These are phyloP conservation scores for Polydesmus complanatus DNA, from an alignment of 2,888 invertebrate species.

Conservation along the genomic window DNA sequence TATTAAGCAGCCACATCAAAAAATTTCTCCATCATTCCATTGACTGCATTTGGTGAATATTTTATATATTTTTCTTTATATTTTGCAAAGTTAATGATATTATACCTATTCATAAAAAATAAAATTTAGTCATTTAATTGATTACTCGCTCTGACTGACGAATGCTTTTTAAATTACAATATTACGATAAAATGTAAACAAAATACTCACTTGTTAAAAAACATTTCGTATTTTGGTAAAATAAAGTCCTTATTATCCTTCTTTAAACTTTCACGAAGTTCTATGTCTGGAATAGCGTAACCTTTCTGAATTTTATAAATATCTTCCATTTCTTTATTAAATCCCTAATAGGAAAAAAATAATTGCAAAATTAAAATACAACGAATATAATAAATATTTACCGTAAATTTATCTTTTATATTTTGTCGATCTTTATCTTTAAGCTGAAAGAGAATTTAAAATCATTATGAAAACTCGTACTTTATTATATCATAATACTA, in stretches of 20 bases:
- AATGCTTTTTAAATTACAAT: neutral
- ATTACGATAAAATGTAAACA: neutral
- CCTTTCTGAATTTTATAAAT: conserved; percentile 66
- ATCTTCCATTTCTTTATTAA: conserved; percentile 93
- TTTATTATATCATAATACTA: conserved; percentile 2
- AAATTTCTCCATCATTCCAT: conserved; percentile 69
- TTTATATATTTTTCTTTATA: conserved; percentile 87
- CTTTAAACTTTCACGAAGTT: conserved; percentile 72
- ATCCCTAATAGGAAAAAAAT: conserved; percentile 47
- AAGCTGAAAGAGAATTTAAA: conserved; percentile 36
- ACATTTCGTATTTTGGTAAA: conserved; percentile 67
- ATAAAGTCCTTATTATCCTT: conserved; percentile 78
- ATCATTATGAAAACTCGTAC: conserved; percentile 20
- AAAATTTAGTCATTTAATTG: neutral
- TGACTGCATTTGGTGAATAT: conserved; percentile 71
- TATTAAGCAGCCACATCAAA: conserved; percentile 75
- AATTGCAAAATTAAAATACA: neutral
- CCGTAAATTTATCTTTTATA: conserved; percentile 78
- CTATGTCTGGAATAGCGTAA: conserved; percentile 85
- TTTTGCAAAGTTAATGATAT: conserved; percentile 69
- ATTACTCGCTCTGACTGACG: neutral
- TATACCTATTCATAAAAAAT: conserved; percentile 41
- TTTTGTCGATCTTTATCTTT: conserved; percentile 72
- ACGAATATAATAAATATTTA: conserved; percentile 31
- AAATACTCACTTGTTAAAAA: conserved; percentile 51